Evolutionary conservation across 2,888 invertebrate species (phyloP), one percentile per base, ranked within the genome.

Genomic region (Eueremaeus valkanovi): DNA sequence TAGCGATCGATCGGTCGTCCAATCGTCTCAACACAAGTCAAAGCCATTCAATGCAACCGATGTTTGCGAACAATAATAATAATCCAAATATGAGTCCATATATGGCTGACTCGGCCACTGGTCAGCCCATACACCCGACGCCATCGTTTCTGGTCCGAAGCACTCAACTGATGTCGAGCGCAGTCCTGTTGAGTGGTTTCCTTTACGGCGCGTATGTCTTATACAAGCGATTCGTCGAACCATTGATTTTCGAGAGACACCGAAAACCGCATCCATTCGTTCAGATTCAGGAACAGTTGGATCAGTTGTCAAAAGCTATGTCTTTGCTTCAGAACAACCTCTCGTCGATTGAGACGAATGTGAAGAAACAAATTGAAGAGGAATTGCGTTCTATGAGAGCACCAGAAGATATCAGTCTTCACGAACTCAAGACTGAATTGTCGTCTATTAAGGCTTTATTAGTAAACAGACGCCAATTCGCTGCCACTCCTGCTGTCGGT

Each of bases 391-490:
- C 27, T 3, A 24, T 40, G 8, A 70, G 29, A 70, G 40, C 40
- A 8, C 31, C 55, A 1, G 16, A 72, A 58, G 75, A 75, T 27
- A 55, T 72, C n/a, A 36, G 72, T 11, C 16, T 72, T 40, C 45
- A 55, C 18, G 49, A 66, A 29, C 49, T 77, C 0, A 76, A 75
- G 31, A 45, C 66, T 24, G 77, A 77, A 42, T 21, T 77, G 31
- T 27, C 68, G 29, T 77, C 76, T 33, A 66, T 77, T 24, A 77
- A 77, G 49, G 42, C 76, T 5, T 31, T 77, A 9, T 31, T 77
- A 29, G 61, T 77, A 27, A 76, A 61, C 68, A 68, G 55, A 55
- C 29, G 77, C 9, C 72, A 77, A 58, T 77, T 77, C 51, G 45
- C 76, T 21, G 29, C 70, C 8, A 58, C 51, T 24, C 76, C 77